Evolutionary conservation across 2,113 vertebrate species (phyloP).

Genomic region (Anguilla rostrata): DNA sequence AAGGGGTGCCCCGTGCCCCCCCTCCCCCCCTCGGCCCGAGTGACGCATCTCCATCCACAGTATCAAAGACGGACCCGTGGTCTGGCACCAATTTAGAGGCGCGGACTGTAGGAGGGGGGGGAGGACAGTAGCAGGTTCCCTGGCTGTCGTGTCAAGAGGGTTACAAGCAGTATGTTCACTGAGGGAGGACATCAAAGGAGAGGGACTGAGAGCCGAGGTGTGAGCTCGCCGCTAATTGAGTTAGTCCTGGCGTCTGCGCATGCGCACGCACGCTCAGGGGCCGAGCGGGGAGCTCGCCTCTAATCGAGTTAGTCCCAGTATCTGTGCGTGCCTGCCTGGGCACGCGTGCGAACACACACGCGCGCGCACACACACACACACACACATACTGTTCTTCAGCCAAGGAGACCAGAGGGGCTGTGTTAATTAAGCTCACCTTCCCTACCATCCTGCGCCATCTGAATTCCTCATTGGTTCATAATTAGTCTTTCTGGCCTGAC

Average conservation of each 20-base stretch:
- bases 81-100: conserved; percentile 50
- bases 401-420: background rate
- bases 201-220: conserved; percentile 21
- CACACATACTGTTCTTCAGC: conserved; percentile 9
- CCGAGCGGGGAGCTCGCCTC: conserved; percentile 35
- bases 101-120: too few relatives aligned
- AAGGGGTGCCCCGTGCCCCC: conserved; percentile 55
- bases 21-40: conserved; percentile 39
- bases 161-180: conserved; percentile 23
- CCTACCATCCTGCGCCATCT: background rate
- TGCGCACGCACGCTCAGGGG: background rate
- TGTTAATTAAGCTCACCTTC: conserved; percentile 10
- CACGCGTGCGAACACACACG: conserved; percentile 1
- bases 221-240: conserved; percentile 53
- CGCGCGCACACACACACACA: background rate
- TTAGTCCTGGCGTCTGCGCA: conserved; percentile 49
- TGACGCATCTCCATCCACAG: conserved; percentile 47
- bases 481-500: background rate
- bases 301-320: conserved; percentile 55
- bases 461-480: background rate
- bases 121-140: conserved; percentile 39
- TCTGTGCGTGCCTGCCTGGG: conserved; percentile 36
- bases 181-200: conserved; percentile 25
- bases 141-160: conserved; percentile 30
- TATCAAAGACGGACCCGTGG: conserved; percentile 47